A percentile compares a stretch with the other conserved stretches of the same genome.
Evolutionary conservation across 2,797 vertebrate genomes (phyloP).

Genomic region (Morelia viridis): DNA sequence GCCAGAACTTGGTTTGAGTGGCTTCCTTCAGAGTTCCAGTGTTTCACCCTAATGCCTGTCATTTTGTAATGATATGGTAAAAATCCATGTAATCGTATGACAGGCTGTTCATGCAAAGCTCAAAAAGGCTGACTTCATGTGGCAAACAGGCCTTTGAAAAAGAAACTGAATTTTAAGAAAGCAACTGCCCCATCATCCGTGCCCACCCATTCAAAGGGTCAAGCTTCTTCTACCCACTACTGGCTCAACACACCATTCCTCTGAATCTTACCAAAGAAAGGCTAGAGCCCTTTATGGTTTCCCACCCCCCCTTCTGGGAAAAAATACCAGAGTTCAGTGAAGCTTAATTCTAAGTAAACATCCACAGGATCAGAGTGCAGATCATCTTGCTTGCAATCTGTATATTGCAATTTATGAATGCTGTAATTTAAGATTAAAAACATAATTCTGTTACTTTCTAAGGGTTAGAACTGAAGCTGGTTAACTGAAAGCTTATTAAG

Average conservation of each 20-base stretch:
- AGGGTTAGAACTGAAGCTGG: neutral
- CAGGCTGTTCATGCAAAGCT: too few relatives aligned
- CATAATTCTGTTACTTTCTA: neutral
- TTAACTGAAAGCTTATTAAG: neutral
- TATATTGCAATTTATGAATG: neutral
- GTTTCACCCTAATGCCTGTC: neutral
- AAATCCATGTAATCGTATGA: neutral
- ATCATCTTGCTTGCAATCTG: neutral
- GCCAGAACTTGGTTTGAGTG: neutral
- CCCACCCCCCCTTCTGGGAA: neutral
- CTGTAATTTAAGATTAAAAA: neutral
- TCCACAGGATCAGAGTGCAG: too few relatives aligned
- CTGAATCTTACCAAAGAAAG: too few relatives aligned
- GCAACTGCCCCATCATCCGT: neutral
- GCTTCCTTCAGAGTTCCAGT: neutral
- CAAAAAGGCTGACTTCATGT: neutral
- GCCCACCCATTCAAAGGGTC: neutral
- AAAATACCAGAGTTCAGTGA: neutral
- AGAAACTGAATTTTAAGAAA: neutral
- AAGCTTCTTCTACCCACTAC: neutral
- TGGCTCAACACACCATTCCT: neutral
- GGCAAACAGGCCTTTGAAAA: neutral
- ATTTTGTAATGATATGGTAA: neutral
- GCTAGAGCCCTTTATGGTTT: too few relatives aligned
- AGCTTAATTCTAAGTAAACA: neutral